phyloP scores from a whole-genome alignment of 2,888 invertebrate genomes.

The Allophyes oxyacanthae region DNA sequence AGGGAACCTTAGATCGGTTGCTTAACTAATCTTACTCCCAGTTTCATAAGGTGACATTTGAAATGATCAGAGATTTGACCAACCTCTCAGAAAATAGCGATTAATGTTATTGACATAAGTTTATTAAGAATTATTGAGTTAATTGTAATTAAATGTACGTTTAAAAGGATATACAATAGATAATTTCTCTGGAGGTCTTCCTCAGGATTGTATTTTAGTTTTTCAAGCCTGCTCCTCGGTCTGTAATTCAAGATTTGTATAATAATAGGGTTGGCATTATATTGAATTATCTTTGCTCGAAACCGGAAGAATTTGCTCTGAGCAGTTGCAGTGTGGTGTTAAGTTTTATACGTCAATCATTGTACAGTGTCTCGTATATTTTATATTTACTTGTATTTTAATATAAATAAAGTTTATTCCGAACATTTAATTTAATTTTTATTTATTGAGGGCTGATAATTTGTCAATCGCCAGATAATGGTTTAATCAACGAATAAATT shows the following conservation, averaged over 20 bases:
- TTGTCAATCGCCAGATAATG: no score
- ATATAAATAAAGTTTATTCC: slow-evolving; percentile 48
- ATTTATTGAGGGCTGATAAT: no score
- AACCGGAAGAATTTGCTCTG: background rate
- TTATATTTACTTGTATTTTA: slow-evolving; percentile 49
- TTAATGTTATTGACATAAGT: slow-evolving; percentile 21
- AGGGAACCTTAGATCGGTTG: background rate
- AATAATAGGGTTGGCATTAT: slow-evolving; percentile 24
- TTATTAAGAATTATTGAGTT: slow-evolving; percentile 20
- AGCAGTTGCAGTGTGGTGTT: slow-evolving; percentile 14
- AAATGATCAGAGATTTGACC: no score
- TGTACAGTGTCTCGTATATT: slow-evolving; percentile 66
- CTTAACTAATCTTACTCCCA: background rate
- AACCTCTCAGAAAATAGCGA: no score
- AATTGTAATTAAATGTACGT: slow-evolving; percentile 26
- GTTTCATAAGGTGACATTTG: no score
- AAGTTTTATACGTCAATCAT: slow-evolving; percentile 56
- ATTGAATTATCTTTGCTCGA: background rate
- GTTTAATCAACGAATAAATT: no score
- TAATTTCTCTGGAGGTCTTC: slow-evolving; percentile 16
- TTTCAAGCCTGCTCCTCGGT: slow-evolving; percentile 2
- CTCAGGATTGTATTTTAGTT: slow-evolving; percentile 46
- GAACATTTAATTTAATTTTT: slow-evolving; percentile 1
- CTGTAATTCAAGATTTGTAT: slow-evolving; percentile 19
- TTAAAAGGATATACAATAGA: slow-evolving; percentile 15